Percentiles rank a stretch among this genome's conserved stretches.
These are phyloP conservation scores for Drosophila gaucha DNA, from an alignment of 2,888 invertebrate genomes.

Conservation along the genomic window DNA sequence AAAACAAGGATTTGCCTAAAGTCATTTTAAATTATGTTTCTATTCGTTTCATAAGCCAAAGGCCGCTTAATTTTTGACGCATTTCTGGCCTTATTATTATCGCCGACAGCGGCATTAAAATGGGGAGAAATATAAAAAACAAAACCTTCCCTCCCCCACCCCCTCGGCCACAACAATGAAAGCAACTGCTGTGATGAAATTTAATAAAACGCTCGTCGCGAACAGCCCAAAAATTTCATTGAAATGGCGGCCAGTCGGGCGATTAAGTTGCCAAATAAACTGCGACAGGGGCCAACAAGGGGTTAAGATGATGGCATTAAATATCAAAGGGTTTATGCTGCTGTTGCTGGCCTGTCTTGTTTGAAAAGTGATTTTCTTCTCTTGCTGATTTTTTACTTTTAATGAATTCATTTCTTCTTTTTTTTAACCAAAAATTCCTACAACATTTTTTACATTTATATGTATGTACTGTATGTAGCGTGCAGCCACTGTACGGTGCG, in stretches of 20 bases:
- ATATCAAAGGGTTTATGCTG: constrained; percentile 71
- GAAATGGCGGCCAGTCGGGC: constrained; percentile 74
- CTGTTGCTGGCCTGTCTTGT: constrained; percentile 52
- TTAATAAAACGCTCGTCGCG: constrained; percentile 68
- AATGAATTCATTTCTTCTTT: constrained; percentile 75
- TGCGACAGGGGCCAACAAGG: constrained; percentile 49
- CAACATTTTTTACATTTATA: constrained; percentile 26
- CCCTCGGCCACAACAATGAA: constrained; percentile 33
- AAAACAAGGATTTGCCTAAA: neutral
- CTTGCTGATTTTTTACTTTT: constrained; percentile 74
- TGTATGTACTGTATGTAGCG: constrained; percentile 6
- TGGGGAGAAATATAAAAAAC: constrained; percentile 11
- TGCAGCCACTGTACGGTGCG: constrained; percentile 22
- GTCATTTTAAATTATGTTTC: neutral
- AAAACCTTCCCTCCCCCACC: neutral
- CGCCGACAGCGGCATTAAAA: constrained; percentile 34
- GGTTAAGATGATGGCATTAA: constrained; percentile 58
- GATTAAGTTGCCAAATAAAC: constrained; percentile 80
- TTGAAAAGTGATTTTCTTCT: constrained; percentile 64
- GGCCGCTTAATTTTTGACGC: constrained; percentile 60
- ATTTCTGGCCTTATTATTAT: constrained; percentile 64
- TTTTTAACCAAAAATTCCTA: constrained; percentile 46
- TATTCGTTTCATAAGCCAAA: constrained; percentile 34
- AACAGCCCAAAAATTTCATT: constrained; percentile 63
- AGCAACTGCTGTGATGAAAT: constrained; percentile 68